Evolutionary conservation across 2,113 vertebrate species (phyloP).

Genomic region (Balaeniceps rex): DNA sequence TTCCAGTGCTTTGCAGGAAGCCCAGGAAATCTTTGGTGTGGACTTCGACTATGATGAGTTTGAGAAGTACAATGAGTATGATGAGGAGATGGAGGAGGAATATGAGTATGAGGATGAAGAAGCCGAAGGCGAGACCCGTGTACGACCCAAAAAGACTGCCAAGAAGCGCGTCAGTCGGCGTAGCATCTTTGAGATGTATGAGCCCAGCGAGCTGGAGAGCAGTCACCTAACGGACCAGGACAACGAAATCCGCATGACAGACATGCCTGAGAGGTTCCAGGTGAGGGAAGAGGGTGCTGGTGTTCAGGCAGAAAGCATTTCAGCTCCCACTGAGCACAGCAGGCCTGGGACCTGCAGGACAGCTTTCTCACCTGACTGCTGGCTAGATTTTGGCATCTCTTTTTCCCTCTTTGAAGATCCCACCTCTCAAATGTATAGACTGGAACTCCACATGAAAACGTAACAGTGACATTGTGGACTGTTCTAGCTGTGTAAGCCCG

Average conservation of each 20-base stretch:
- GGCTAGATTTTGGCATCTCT: background rate
- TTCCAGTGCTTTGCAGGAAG: conserved; percentile 93
- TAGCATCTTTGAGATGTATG: conserved; percentile 98
- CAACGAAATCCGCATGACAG: conserved; percentile 95
- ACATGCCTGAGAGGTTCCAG: conserved; percentile 98
- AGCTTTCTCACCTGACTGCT: background rate
- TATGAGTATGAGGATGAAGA: conserved; percentile 97
- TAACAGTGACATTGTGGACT: rapidly evolving
- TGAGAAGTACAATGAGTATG: conserved; percentile 85
- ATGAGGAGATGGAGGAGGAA: conserved; percentile 88
- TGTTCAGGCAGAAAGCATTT: background rate
- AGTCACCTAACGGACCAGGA: conserved; percentile 98
- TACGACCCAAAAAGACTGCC: conserved; percentile 91
- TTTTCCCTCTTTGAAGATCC: background rate
- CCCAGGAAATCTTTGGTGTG: conserved; percentile 97
- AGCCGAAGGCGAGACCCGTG: conserved; percentile 88
- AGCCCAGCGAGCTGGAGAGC: conserved; percentile 97
- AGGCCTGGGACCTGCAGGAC: background rate
- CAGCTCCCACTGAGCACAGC: background rate
- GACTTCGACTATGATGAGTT: conserved; percentile 98
- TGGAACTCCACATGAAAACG: rapidly evolving
- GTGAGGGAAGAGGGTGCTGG: conserved; percentile 53
- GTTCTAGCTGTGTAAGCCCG: background rate
- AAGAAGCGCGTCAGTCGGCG: conserved; percentile 93
- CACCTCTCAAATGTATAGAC: background rate